Evolutionary conservation across 2,113 vertebrate species (phyloP).

Genomic region (Chitala chitala): DNA sequence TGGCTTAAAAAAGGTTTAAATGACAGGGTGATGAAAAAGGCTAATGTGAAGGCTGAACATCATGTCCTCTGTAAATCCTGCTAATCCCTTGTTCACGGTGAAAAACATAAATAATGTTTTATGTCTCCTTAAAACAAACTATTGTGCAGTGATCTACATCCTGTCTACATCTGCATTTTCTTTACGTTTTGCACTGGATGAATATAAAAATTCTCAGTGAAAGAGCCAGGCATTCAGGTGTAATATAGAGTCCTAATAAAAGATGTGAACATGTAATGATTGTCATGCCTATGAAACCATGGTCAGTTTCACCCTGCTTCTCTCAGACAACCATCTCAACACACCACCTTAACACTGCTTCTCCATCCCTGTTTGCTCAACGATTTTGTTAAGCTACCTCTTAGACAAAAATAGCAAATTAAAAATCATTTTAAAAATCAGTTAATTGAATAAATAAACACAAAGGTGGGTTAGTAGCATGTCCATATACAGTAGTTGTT

Average conservation of each 20-base stretch:
- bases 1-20: slow-evolving; percentile 35
- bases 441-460: slow-evolving; percentile 62
- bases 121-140: slow-evolving; percentile 3
- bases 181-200: slow-evolving; percentile 2
- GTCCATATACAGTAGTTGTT: slow-evolving; percentile 80
- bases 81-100: too few relatives aligned
- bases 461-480: slow-evolving; percentile 77
- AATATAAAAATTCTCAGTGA: slow-evolving; percentile 8
- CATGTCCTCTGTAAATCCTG: background rate
- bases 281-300: background rate
- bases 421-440: slow-evolving; percentile 43
- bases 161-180: background rate
- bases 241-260: background rate
- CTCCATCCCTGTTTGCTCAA: slow-evolving; percentile 53
- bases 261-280: background rate
- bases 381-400: slow-evolving; percentile 96
- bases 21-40: slow-evolving; percentile 34
- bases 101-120: slow-evolving; percentile 1
- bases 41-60: background rate
- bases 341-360: slow-evolving; percentile 31
- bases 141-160: too few relatives aligned
- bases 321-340: slow-evolving; percentile 3
- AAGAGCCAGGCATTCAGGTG: background rate
- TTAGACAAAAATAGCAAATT: slow-evolving; percentile 75
- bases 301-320: background rate